Evolutionary conservation across 1,140 invertebrate genomes (phyloP), one percentile per base, ranked within the genome.

Genomic region (Laupala kohalensis): DNA sequence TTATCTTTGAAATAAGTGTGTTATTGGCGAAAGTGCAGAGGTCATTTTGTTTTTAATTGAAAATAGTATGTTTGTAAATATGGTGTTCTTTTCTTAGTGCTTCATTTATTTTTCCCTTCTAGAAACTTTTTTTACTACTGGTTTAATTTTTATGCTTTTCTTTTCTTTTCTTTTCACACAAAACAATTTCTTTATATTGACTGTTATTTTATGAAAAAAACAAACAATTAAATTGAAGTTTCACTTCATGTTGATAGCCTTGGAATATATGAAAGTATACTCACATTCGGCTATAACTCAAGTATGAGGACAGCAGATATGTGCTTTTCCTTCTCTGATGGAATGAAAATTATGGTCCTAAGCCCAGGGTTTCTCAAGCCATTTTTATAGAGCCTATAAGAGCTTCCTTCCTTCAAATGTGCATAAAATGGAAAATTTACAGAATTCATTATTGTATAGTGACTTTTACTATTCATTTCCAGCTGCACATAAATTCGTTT

Each of bases 1-100:
- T 25, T 23, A 66, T 25, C 23, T 63, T 64, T 29, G 63, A 71
- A 29, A 30, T 62, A 64, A 28, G 19, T 71, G 70, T 71, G 70
- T 71, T 71, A 64, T 71, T 53, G 37, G 37, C 37, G 37, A 9
- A 53, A 53, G 37, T 53, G 70, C 70, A 71, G 23, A 64, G 15
- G 25, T 63, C 63, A 66, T 27, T 27, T 26, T 63, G 25, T 70
- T 53, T 26, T 66, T 71, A 62, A 25, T 66, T 71, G 26, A 64
- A 66, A 64, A 65, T 29, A 71, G 26, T 28, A 64, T 25, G 28
- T 65, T 65, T 63, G 63, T 65, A 25, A 65, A 28, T 71, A 68
- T 28, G 67, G 23, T 5, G 26, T 68, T 29, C n/a, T 26, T 25
- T 3, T 28, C 26, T n/a, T 29, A n/a, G 29, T 28, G 27, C 19